Percentiles rank a stretch among this genome's conserved stretches.
Conservation (phyloP, 2,113 vertebrate genomes). For the Tonatia bakeri region DNA sequence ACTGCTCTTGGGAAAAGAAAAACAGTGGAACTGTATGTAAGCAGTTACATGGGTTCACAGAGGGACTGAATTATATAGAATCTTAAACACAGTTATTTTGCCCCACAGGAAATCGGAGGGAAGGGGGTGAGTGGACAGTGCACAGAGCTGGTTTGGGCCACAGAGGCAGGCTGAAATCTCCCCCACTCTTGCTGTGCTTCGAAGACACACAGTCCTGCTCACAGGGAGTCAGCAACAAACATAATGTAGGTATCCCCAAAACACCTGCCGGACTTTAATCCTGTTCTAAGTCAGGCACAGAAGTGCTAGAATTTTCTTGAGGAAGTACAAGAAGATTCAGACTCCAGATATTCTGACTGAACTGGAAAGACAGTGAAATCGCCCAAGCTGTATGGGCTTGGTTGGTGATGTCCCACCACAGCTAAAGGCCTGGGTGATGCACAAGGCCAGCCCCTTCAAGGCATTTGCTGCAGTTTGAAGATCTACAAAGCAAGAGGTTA, state of each 20-base stretch:
- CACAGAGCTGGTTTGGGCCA: too few species aligned
- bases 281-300: neutral
- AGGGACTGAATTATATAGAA: accelerated
- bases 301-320: neutral
- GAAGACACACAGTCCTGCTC: neutral
- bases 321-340: neutral
- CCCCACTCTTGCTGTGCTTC: neutral
- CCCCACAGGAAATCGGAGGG: neutral
- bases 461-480: too few species aligned
- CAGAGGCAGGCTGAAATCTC: neutral
- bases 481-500: neutral
- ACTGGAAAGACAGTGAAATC: neutral
- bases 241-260: neutral
- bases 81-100: neutral
- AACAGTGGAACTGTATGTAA: neutral
- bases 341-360: neutral
- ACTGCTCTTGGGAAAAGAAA: neutral
- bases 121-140: neutral
- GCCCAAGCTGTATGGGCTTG: neutral
- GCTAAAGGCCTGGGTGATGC: neutral
- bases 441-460: too few species aligned
- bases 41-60: neutral
- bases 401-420: neutral
- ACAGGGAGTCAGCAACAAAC: neutral
- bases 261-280: neutral